These are phyloP conservation scores for Muscicapa comitata DNA, from an alignment of 2,797 vertebrate species.

Conservation along the genomic window DNA sequence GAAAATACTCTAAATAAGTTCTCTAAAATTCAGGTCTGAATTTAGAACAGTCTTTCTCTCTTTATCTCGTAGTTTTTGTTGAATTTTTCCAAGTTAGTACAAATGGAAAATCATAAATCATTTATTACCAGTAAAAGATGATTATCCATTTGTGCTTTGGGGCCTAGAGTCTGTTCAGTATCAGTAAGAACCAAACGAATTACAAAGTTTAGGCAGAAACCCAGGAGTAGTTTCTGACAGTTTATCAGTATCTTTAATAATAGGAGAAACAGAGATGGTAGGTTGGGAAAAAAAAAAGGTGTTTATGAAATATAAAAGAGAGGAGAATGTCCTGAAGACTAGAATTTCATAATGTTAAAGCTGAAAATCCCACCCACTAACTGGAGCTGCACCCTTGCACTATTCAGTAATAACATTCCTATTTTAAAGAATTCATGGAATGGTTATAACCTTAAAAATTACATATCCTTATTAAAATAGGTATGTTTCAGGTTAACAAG, in stretches of 20 bases:
- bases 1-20: not conserved
- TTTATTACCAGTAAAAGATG: not conserved
- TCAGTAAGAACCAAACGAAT: not conserved
- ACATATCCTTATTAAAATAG: not conserved
- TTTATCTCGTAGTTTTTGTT: not conserved
- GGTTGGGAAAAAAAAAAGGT: not conserved
- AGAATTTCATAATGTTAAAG: not conserved
- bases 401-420: not conserved
- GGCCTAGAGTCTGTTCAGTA: not conserved
- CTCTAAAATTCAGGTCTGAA: not conserved
- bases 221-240: not conserved
- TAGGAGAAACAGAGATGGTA: not conserved
- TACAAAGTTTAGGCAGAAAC: not conserved
- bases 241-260: not conserved
- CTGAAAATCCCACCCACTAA: not conserved
- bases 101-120: not conserved
- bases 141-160: not conserved
- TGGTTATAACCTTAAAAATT: not conserved
- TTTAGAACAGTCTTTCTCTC: not conserved
- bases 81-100: not conserved
- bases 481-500: not conserved
- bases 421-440: not conserved
- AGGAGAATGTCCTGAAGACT: not conserved
- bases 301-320: not conserved
- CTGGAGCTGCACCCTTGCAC: not conserved